These are phyloP conservation scores for Chloroceryle aenea DNA, from an alignment of 2,113 vertebrate species.

Conservation along the genomic window DNA sequence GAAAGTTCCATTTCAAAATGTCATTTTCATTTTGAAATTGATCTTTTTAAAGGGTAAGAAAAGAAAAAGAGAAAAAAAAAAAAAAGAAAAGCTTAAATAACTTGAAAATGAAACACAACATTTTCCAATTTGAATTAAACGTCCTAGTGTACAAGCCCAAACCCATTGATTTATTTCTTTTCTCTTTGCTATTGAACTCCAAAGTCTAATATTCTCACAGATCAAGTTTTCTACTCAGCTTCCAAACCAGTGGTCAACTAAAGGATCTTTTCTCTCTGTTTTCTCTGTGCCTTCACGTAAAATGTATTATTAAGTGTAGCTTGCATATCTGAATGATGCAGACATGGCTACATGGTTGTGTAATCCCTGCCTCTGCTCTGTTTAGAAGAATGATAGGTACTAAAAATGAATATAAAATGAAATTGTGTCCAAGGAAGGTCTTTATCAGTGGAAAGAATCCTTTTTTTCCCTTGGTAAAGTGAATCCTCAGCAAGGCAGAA, in stretches of 20 bases:
- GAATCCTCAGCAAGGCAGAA: background rate
- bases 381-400: background rate
- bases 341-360: background rate
- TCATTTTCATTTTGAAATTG: constrained; percentile 68
- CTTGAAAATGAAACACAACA: background rate
- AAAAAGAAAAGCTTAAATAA: constrained; percentile 15
- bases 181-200: background rate
- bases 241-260: background rate
- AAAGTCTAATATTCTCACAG: background rate
- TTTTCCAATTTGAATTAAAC: constrained; percentile 3
- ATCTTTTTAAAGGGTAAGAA: constrained; percentile 66
- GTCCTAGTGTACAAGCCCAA: background rate
- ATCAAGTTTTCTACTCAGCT: background rate
- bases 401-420: background rate
- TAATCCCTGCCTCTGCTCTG: background rate
- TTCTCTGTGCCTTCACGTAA: background rate
- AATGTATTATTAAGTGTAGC: accelerated
- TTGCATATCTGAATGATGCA: background rate
- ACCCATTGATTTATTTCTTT: background rate
- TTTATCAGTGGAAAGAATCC: background rate
- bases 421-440: background rate
- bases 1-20: constrained; percentile 64
- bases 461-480: background rate
- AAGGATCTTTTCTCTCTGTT: background rate
- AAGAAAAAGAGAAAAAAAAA: background rate